These are phyloP conservation scores for Drosophila guanche DNA, from an alignment of 1,140 invertebrate genomes.

Conservation along the genomic window DNA sequence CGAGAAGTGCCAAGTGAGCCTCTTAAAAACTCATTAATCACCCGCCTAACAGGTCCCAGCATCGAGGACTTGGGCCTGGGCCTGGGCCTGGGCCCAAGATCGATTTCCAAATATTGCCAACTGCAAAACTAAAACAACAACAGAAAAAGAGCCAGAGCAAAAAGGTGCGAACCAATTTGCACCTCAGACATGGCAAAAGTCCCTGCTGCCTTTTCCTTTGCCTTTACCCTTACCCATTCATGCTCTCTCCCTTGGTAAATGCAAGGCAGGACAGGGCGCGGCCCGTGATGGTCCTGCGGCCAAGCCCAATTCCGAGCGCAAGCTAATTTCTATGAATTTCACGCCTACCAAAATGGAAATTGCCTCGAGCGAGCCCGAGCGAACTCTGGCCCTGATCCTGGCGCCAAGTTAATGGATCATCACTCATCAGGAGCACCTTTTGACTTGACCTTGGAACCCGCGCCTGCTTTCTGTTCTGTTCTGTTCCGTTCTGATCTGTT, in stretches of 20 bases:
- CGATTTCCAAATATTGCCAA: slow-evolving; percentile 78
- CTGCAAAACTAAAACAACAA: slow-evolving; percentile 16
- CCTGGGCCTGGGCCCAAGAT: slow-evolving; percentile 51
- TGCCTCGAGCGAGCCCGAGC: slow-evolving; percentile 2
- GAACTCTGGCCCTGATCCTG: slow-evolving; percentile 30
- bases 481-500: too few relatives aligned
- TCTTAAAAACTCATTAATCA: slow-evolving; percentile 83
- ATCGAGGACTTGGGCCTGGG: slow-evolving; percentile 1
- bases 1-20: slow-evolving; percentile 68
- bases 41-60: slow-evolving; percentile 73
- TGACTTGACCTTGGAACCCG: slow-evolving; percentile 20
- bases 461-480: not conserved
- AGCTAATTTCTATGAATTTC: slow-evolving; percentile 78
- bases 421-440: slow-evolving; percentile 17
- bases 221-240: too few relatives aligned
- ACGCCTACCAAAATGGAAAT: slow-evolving; percentile 62
- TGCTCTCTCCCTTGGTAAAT: not conserved
- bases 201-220: slow-evolving; percentile 5
- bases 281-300: slow-evolving; percentile 18
- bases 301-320: slow-evolving; percentile 37
- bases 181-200: slow-evolving; percentile 73
- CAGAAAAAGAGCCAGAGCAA: slow-evolving; percentile 11
- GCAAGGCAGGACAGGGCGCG: slow-evolving; percentile 10
- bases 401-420: slow-evolving; percentile 73
- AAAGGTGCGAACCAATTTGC: slow-evolving; percentile 82